Percentiles rank a stretch among this genome's conserved stretches.
These are phyloP conservation scores for Ceratina japonica DNA, from an alignment of 1,140 invertebrate species.

Conservation along the genomic window DNA sequence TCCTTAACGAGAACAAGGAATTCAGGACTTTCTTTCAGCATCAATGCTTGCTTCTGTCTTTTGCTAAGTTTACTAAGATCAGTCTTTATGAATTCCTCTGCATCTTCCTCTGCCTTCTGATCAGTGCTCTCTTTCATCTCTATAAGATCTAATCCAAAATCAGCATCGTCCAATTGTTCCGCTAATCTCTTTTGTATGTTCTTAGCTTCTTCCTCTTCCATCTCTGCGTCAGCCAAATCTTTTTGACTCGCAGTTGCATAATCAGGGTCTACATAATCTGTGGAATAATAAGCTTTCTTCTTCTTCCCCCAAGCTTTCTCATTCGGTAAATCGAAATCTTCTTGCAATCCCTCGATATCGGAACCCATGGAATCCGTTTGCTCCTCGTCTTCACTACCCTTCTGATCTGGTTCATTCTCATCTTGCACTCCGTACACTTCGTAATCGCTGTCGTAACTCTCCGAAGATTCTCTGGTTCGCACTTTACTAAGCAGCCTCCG, in stretches of 20 bases:
- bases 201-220: slow-evolving; percentile 92
- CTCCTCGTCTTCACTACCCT: slow-evolving; percentile 78
- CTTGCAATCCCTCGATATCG: slow-evolving; percentile 86
- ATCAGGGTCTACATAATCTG: slow-evolving; percentile 93
- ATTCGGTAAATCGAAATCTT: slow-evolving; percentile 86
- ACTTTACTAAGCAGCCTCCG: slow-evolving; percentile 83
- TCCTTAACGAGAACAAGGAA: slow-evolving; percentile 87
- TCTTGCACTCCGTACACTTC: slow-evolving; percentile 60
- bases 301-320: slow-evolving; percentile 92
- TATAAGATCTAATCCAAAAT: slow-evolving; percentile 86
- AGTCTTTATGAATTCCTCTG: slow-evolving; percentile 83
- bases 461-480: slow-evolving; percentile 76
- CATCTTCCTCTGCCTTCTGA: slow-evolving; percentile 69
- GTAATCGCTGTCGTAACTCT: slow-evolving; percentile 81
- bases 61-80: slow-evolving; percentile 88
- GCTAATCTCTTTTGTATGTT: slow-evolving; percentile 89
- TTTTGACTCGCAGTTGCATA: slow-evolving; percentile 84
- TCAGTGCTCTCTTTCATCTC: slow-evolving; percentile 75
- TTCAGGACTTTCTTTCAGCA: slow-evolving; percentile 92
- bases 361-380: slow-evolving; percentile 79
- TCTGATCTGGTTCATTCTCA: slow-evolving; percentile 76
- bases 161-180: slow-evolving; percentile 89
- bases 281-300: slow-evolving; percentile 88
- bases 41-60: slow-evolving; percentile 86
- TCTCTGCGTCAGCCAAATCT: slow-evolving; percentile 86